Percentiles rank a stretch among this genome's conserved stretches.
phyloP scores from a whole-genome alignment of 2,113 vertebrate genomes.

The Sclerurus mexicanus region DNA sequence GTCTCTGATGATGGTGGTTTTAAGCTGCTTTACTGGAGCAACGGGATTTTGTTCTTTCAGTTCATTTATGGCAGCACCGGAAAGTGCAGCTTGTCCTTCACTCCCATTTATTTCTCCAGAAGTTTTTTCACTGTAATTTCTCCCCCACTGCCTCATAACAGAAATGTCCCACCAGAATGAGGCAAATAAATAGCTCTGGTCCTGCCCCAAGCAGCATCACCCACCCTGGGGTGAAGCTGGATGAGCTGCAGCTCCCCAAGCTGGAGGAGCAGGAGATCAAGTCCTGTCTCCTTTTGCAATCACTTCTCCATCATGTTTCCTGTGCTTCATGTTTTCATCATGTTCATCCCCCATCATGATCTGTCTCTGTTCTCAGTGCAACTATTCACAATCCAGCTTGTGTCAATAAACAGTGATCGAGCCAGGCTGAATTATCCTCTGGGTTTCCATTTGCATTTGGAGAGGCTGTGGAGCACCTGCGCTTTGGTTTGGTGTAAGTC shows the following conservation, averaged over 20 bases:
- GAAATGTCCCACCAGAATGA: background rate
- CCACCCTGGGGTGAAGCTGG: background rate
- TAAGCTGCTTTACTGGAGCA: background rate
- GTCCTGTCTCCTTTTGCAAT: background rate
- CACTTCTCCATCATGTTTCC: background rate
- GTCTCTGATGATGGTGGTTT: background rate
- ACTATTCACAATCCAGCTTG: background rate
- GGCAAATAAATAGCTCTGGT: background rate
- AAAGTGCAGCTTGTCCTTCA: background rate
- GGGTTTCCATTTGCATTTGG: background rate
- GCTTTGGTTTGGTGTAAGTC: background rate
- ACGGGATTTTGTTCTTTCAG: background rate
- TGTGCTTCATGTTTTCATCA: background rate
- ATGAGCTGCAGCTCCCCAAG: background rate
- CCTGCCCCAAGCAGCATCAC: background rate
- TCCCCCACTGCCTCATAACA: background rate
- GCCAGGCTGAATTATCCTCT: background rate
- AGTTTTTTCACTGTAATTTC: background rate
- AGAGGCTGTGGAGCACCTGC: background rate
- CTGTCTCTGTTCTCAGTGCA: background rate
- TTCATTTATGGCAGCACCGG: accelerated
- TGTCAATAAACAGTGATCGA: accelerated
- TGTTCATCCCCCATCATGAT: background rate
- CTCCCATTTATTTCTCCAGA: background rate
- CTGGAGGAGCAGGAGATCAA: background rate